Evolutionary conservation across 2,113 vertebrate genomes (phyloP), one percentile per base, ranked within the genome.

Genomic region (Phalacrocorax carbo): DNA sequence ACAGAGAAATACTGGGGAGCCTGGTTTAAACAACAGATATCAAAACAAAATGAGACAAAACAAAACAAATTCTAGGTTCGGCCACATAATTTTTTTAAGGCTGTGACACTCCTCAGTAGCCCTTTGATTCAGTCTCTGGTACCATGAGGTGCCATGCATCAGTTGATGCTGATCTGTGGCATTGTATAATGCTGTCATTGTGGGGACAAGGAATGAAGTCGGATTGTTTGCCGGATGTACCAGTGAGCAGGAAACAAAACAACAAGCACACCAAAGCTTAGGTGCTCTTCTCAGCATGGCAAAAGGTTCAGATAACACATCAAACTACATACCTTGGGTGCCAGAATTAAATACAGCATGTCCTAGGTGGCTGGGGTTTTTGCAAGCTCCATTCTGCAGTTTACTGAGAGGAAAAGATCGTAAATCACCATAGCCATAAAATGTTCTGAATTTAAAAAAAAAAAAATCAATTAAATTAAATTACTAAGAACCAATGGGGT

Each of bases 171-270:
- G 87, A 78, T 90, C 81, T 82, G 75, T 79, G 62, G 81, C 34
- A 15, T 10, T 90, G 80, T 17, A 97, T 94, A 98, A 93, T 96
- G 90, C 65, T 66, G 51, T 29, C 64, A 81, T 97, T 98, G 94
- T 97, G 42, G 42, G 55, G 71, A 65, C 49, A 44, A 82, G 82
- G 48, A 78, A 86, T 79, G 93, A 89, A 81, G 80, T 64, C 30
- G 26, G 52, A 49, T 81, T 91, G 64, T 95, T 90, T 93, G 60
- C 46, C 25, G 5, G 90, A 92, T 79, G n/a, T 52, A 78, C 44
- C 51, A 68, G 51, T 32, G 80, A 65, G 70, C 46, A 93, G 81
- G 61, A 92, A 96, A 89, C 86, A 96, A 83, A 96, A 60, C 52
- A 94, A 90, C 44, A 68, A 86, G 65, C 14, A 40, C 26, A 64